phyloP scores from a whole-genome alignment of 2,113 vertebrate species.

The Rhadina sibilatrix region DNA sequence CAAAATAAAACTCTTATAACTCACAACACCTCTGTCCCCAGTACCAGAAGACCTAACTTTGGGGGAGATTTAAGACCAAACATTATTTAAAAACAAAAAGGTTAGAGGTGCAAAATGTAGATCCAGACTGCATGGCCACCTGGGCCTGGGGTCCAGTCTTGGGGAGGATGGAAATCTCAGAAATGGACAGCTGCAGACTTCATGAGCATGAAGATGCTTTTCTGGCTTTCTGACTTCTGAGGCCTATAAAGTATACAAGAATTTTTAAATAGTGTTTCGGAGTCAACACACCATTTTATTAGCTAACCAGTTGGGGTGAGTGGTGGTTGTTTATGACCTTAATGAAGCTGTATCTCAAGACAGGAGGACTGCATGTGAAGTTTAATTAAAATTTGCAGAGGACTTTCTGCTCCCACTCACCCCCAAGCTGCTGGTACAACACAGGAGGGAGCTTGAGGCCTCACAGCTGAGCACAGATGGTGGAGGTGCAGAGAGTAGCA shows the following conservation, averaged over 20 bases:
- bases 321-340: neutral
- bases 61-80: neutral
- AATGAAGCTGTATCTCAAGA: neutral
- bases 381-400: neutral
- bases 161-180: neutral
- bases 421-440: fast-evolving
- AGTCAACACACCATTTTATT: neutral
- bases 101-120: neutral
- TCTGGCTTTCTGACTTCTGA: neutral
- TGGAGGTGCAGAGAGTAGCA: neutral
- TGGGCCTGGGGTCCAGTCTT: neutral
- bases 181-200: neutral
- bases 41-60: neutral
- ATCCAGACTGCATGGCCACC: neutral
- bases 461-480: neutral
- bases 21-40: neutral
- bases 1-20: neutral
- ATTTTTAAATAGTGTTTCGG: neutral
- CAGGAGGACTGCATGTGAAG: neutral
- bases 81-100: neutral
- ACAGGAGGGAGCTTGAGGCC: fast-evolving
- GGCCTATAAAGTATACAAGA: neutral
- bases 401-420: fast-evolving
- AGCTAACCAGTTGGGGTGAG: neutral
- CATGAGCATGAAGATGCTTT: neutral